Evolutionary conservation across 2,888 invertebrate species (phyloP).

Genomic region (Itoplectis maculator): DNA sequence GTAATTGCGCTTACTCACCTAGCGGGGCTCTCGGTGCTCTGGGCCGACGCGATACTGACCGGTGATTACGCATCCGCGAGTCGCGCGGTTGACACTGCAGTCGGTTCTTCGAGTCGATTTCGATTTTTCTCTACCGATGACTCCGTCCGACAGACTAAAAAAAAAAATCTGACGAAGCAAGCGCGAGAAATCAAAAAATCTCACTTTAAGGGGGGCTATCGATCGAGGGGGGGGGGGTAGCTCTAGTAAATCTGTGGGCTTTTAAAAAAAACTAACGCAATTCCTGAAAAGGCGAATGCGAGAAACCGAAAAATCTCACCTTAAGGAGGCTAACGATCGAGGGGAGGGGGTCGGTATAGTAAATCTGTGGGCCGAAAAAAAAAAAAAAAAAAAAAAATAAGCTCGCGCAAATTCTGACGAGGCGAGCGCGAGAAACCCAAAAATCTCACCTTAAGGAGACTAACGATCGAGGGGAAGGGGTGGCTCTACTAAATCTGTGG

Average conservation of each 20-base stretch:
- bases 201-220: constrained; percentile 20
- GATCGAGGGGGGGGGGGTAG: constrained; percentile 26
- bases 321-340: constrained; percentile 31
- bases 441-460: constrained; percentile 9
- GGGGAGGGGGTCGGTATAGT: constrained; percentile 28
- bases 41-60: neutral
- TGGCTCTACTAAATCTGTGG: constrained; percentile 47
- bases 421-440: constrained; percentile 1
- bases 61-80: neutral
- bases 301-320: constrained; percentile 6
- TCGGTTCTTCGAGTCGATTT: too few relatives aligned
- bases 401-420: neutral
- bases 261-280: neutral
- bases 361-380: constrained; percentile 36
- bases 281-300: neutral
- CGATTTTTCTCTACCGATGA: too few relatives aligned
- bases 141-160: too few relatives aligned
- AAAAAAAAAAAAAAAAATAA: neutral
- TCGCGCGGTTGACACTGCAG: neutral
- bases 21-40: neutral
- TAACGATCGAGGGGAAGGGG: constrained; percentile 25
- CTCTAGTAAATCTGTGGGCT: constrained; percentile 44
- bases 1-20: constrained; percentile 50
- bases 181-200: neutral
- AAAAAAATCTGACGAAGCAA: too few relatives aligned